Evolutionary conservation across 2,888 invertebrate genomes (phyloP).

Genomic region (Andrena chrysosceles): DNA sequence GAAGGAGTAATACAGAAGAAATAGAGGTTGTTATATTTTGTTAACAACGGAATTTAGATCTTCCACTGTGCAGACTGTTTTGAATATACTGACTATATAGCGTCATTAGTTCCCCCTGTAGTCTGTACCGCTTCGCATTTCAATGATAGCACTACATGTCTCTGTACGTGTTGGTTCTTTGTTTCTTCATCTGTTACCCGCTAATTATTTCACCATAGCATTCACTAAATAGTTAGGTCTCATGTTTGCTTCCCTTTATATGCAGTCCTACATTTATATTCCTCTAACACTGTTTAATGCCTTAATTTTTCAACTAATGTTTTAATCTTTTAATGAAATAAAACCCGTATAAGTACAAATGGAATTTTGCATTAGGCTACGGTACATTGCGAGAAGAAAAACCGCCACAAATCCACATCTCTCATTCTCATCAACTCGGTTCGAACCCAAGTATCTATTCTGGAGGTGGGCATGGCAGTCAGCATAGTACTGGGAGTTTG

Average conservation of each 20-base stretch:
- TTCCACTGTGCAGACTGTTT: slow-evolving; percentile 42
- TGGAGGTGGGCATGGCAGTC: slow-evolving; percentile 82
- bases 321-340: background rate
- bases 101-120: slow-evolving; percentile 24
- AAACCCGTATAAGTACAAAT: slow-evolving; percentile 22
- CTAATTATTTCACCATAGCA: slow-evolving; percentile 30
- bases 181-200: slow-evolving; percentile 26
- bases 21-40: background rate
- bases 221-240: slow-evolving; percentile 13
- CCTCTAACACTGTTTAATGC: slow-evolving; percentile 16
- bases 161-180: background rate
- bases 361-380: slow-evolving; percentile 87
- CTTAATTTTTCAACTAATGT: slow-evolving; percentile 14
- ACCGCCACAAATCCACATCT: slow-evolving; percentile 84
- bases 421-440: slow-evolving; percentile 86
- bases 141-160: slow-evolving; percentile 10
- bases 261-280: slow-evolving; percentile 14
- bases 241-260: slow-evolving; percentile 27
- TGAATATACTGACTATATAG: background rate
- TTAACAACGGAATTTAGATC: slow-evolving; percentile 1
- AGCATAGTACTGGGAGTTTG: slow-evolving; percentile 83
- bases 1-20: background rate
- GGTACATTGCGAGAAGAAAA: slow-evolving; percentile 91
- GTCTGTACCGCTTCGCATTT: slow-evolving; percentile 44
- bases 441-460: slow-evolving; percentile 88